A percentile compares a stretch with the other conserved stretches of the same genome.
Conservation (phyloP, 2,113 vertebrate genomes). For the Microtus ochrogaster region DNA sequence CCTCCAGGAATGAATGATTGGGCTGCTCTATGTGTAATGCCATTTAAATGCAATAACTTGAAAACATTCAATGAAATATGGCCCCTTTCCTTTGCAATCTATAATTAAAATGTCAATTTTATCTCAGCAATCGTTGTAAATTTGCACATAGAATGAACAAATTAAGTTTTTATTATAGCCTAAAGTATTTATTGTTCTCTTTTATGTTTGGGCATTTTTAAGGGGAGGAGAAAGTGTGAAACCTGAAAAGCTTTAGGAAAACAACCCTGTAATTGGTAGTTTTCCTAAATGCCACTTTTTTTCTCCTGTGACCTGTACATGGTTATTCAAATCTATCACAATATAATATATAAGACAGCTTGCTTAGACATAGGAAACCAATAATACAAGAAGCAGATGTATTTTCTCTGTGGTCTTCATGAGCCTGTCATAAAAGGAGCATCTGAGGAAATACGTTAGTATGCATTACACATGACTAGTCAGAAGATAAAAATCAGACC, state of each 20-base stretch:
- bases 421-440: not conserved
- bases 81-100: slow-evolving; percentile 59
- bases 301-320: not conserved
- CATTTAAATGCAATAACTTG: slow-evolving; percentile 69
- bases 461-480: not conserved
- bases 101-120: slow-evolving; percentile 80
- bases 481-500: slow-evolving; percentile 38
- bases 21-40: not conserved
- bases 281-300: not conserved
- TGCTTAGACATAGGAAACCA: not conserved
- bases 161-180: slow-evolving; percentile 79
- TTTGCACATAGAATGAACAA: slow-evolving; percentile 74
- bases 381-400: not conserved
- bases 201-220: slow-evolving; percentile 72
- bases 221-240: slow-evolving; percentile 15
- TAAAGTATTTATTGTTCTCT: slow-evolving; percentile 72
- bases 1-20: slow-evolving; percentile 72
- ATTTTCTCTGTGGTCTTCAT: not conserved
- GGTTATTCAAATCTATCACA: not conserved
- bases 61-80: slow-evolving; percentile 71
- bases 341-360: not conserved
- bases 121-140: slow-evolving; percentile 71
- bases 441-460: slow-evolving; percentile 3
- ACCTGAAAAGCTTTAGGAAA: slow-evolving; percentile 35
- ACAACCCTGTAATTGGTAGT: not conserved